Evolutionary conservation across 2,797 vertebrate genomes (phyloP), one percentile per base, ranked within the genome.

Genomic region (Alosa sapidissima): DNA sequence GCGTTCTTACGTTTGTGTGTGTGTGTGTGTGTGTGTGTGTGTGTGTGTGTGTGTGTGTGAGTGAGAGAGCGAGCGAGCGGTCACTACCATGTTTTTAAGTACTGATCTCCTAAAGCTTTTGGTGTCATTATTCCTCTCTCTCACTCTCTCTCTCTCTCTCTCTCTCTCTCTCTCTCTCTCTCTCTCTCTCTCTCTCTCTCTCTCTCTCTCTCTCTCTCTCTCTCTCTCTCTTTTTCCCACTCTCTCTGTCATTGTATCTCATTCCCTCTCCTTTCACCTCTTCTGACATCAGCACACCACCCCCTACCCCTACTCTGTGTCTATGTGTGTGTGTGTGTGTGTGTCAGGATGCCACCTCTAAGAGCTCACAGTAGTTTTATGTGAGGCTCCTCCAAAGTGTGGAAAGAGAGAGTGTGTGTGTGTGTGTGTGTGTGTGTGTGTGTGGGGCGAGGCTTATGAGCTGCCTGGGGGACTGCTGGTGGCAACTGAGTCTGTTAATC

Each of bases 11-110:
- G 19, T 81, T 3, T 48, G 47, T 81, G 36, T 48, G 78, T 81
- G 47, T 81, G 78, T 48, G 78, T 24, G 52, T 82, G n/a, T 84
- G 62, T 81, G 86, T 84, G 84, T n/a, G n/a, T 48, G 47, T 81
- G 36, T 48, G 78, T 81, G 47, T 81, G 86, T 84, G 84, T n/a
- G n/a, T 48, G 47, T 81, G 36, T 48, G 78, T 81, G 47, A 48
- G 78, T 48, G n/a, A 84, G 58, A 10, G 58, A 5, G 58, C 21
- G 58, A 5, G 58, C 21, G 58, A 11, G 62, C 9, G 33, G 62
- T 7, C 28, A 65, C 14, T 58, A 58, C 16, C 55, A 58, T 58
- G 55, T 58, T 58, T 19, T 58, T 58, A 58, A 58, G 55, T 58
- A 58, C 16, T 58, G 21, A 21, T 58, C 16, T 19, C 55, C 55